Conservation (phyloP, 2,797 vertebrate genomes). For the Phalloptychus januarius region DNA sequence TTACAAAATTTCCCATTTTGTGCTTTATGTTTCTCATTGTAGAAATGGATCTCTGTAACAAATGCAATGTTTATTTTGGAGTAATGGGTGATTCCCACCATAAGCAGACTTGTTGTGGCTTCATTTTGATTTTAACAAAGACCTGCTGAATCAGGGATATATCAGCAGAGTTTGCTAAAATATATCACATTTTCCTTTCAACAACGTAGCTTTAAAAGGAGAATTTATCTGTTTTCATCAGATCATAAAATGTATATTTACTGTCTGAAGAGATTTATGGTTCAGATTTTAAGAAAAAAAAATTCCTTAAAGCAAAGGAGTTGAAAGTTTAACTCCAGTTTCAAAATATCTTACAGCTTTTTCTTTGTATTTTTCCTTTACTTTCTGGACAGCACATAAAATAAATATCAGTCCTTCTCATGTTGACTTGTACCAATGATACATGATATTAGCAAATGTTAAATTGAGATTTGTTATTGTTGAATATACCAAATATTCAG, state of each 20-base stretch:
- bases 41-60: constrained; percentile 55
- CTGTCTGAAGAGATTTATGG: constrained; percentile 56
- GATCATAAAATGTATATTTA: constrained; percentile 44
- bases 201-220: constrained; percentile 49
- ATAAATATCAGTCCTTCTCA: neutral
- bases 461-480: neutral
- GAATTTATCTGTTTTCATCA: constrained; percentile 63
- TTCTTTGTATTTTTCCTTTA: neutral
- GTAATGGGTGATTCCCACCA: constrained; percentile 53
- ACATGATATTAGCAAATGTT: neutral
- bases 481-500: neutral
- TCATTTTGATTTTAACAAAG: constrained; percentile 60
- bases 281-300: constrained; percentile 52
- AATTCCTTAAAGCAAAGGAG: constrained; percentile 52
- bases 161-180: constrained; percentile 56
- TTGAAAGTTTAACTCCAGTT: constrained; percentile 31
- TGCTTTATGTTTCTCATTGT: constrained; percentile 11
- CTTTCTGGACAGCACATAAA: neutral
- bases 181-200: constrained; percentile 46
- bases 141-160: constrained; percentile 69
- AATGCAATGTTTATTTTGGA: constrained; percentile 73
- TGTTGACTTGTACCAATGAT: neutral
- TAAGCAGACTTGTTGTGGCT: constrained; percentile 72
- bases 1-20: constrained; percentile 46
- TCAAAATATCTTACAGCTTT: constrained; percentile 26